A percentile compares a stretch with the other conserved stretches of the same genome.
phyloP scores from a whole-genome alignment of 35 echinoderm and acorn worm genomes.

The Ophiothrix spiculata region DNA sequence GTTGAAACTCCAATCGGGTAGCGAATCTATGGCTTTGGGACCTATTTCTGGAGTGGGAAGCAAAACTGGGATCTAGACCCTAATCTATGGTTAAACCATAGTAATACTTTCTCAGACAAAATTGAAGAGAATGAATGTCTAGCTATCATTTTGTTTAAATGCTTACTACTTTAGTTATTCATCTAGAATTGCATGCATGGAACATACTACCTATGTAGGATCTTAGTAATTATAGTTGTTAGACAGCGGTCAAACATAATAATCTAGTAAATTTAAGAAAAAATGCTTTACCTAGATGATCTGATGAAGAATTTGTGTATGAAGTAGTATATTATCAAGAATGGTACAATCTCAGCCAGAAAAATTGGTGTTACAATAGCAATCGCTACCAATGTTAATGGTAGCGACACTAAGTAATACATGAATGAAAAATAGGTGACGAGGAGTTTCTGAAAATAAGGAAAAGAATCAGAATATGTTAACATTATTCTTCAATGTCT shows the following conservation, averaged over 20 bases:
- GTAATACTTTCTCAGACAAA: not conserved
- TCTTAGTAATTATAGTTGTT: not conserved
- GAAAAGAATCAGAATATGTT: not conserved
- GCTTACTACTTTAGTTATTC: not conserved
- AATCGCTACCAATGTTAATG: slow-evolving; percentile 26
- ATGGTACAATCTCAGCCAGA: slow-evolving; percentile 30
- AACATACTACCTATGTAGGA: not conserved
- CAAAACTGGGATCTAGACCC: too few species aligned
- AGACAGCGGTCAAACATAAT: too few species aligned
- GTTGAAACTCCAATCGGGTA: too few species aligned
- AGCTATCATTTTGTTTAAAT: not conserved
- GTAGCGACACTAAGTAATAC: not conserved
- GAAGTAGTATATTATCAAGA: slow-evolving; percentile 35
- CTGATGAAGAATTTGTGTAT: slow-evolving; percentile 57
- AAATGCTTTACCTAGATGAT: slow-evolving; percentile 43
- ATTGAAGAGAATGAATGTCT: not conserved
- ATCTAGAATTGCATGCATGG: too few species aligned
- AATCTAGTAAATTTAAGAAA: not conserved
- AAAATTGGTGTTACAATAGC: slow-evolving; percentile 52
- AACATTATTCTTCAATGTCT: too few species aligned
- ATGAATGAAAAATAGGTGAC: slow-evolving; percentile 39
- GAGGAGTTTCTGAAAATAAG: slow-evolving; percentile 34
- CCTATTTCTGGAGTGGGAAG: too few species aligned
- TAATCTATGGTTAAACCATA: too few species aligned
- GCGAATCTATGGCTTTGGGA: too few species aligned